Evolutionary conservation across 1,140 invertebrate species (phyloP), one percentile per base, ranked within the genome.

Genomic region (Acarapis woodi): DNA sequence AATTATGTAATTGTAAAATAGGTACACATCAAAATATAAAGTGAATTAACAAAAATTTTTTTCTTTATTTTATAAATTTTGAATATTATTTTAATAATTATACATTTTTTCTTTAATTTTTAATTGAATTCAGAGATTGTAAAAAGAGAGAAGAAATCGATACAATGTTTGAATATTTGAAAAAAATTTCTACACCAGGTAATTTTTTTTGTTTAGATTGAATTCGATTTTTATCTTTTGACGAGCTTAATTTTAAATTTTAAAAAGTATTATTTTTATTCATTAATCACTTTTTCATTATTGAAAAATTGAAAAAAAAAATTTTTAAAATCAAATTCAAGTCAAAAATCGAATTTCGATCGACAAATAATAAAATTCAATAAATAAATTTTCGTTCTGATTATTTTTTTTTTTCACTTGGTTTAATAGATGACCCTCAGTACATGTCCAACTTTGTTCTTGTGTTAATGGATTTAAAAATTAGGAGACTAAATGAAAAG

Each of bases 391-490:
- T n/a, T n/a, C n/a, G n/a, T n/a, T n/a, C n/a, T n/a, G n/a, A n/a
- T n/a, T n/a, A n/a, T n/a, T n/a, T n/a, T n/a, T n/a, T n/a, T n/a
- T n/a, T n/a, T n/a, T n/a, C n/a, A n/a, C 15, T 32, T 15, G 10
- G 12, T 10, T 32, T 32, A 20, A 4, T 18, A 40, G 38, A 25
- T 2, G 35, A 21, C 18, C 12, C 24, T 4, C 33, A 19, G 9
- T 48, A 44, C 23, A 39, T 35, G 10, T 35, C 21, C 23, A 23
- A 38, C 14, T 33, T 46, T 9, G 30, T 33, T 3, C 25, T 46
- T 12, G 12, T 46, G 3, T 40, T 46, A 33, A 30, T 46, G 2
- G 45, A 49, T 28, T 33, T 49, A 9, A 49, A 49, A 32, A 14
- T 47, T 20, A 33, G 24, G 0, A 18, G 33, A 15, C 32, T 49